Conservation (phyloP, 1,140 invertebrate species). For the Papilio machaon region DNA sequence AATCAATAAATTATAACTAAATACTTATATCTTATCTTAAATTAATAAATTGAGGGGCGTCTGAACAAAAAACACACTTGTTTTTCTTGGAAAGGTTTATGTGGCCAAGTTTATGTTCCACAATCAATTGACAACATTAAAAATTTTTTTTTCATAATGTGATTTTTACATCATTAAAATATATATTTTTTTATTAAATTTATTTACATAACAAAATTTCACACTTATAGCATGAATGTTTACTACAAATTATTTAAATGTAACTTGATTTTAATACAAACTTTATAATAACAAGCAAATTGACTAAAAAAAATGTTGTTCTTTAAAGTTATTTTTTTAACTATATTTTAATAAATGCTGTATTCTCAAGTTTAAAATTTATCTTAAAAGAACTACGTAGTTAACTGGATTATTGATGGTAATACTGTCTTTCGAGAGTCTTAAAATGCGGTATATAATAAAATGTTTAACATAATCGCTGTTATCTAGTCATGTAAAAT, state of each 20-base stretch:
- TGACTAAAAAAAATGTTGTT: neutral
- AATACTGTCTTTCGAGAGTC: conserved; percentile 7
- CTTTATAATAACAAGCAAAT: neutral
- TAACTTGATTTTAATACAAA: neutral
- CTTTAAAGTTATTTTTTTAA: too few relatives aligned
- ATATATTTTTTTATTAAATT: neutral
- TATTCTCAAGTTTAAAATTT: neutral
- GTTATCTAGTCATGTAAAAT: neutral
- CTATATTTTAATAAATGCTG: too few relatives aligned
- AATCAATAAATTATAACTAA: neutral
- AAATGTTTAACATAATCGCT: neutral
- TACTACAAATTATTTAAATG: too few relatives aligned
- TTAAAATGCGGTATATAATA: neutral
- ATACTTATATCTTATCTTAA: neutral
- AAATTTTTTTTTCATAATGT: too few relatives aligned
- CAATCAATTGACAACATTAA: too few relatives aligned
- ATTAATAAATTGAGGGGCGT: neutral
- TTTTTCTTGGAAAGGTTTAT: too few relatives aligned
- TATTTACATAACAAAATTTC: conserved; percentile 7
- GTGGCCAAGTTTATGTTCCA: too few relatives aligned
- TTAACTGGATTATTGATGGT: neutral
- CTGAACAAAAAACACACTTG: too few relatives aligned
- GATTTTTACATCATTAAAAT: neutral
- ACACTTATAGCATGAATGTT: neutral
- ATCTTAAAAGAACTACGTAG: neutral